Conservation (phyloP, 1,140 invertebrate species). For the Panonychus citri region DNA sequence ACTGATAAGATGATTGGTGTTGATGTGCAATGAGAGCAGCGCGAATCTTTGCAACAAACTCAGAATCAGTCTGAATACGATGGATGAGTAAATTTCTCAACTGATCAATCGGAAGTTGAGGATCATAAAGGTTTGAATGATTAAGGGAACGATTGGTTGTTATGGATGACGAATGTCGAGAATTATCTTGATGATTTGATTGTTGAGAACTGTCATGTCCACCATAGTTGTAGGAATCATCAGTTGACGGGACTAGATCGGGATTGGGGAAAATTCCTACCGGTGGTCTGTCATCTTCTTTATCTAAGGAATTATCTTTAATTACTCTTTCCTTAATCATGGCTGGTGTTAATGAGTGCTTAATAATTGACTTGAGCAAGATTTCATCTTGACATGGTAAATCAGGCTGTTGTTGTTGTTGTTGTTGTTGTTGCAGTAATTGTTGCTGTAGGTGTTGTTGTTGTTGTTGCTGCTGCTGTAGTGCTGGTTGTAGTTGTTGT, state of each 20-base stretch:
- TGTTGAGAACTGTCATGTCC: neutral
- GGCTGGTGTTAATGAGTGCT: neutral
- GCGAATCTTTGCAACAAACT: neutral
- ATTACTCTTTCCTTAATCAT: neutral
- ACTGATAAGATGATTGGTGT: neutral
- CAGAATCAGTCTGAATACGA: neutral
- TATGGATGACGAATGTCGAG: too few species aligned
- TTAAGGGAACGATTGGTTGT: too few species aligned
- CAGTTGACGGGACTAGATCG: neutral
- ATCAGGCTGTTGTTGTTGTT: neutral
- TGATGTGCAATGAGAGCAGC: neutral
- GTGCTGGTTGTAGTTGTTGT: too few species aligned
- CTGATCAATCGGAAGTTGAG: neutral
- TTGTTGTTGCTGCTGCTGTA: too few species aligned
- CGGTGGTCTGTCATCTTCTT: neutral
- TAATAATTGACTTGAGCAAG: constrained; percentile 1
- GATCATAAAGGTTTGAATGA: neutral
- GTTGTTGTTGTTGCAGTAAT: too few species aligned
- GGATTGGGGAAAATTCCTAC: neutral
- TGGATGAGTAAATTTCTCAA: neutral
- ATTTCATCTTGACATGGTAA: neutral
- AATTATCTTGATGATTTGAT: too few species aligned
- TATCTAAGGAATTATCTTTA: neutral
- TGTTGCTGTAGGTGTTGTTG: neutral
- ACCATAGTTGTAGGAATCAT: neutral